A percentile compares a stretch with the other conserved stretches of the same genome.
Conservation (phyloP, 2,113 vertebrate genomes). For the Pavo muticus region DNA sequence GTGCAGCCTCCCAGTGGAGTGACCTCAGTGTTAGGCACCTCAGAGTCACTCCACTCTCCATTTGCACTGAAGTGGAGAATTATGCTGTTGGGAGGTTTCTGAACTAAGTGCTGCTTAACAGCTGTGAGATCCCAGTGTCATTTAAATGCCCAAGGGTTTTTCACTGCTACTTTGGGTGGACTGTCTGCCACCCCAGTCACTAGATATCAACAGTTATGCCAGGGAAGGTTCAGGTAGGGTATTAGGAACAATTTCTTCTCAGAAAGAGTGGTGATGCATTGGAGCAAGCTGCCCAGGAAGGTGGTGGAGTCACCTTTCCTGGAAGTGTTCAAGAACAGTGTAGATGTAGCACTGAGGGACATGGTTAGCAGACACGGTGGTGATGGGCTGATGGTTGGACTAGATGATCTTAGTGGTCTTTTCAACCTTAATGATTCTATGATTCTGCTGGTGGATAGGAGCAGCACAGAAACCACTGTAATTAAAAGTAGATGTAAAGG, state of each 20-base stretch:
- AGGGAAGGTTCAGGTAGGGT: no score
- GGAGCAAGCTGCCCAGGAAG: no score
- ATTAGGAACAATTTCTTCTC: no score
- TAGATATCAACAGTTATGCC: neutral
- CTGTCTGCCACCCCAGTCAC: neutral
- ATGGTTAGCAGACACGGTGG: no score
- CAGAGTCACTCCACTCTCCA: neutral
- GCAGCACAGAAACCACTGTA: neutral
- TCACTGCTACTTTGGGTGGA: neutral
- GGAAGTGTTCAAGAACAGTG: no score
- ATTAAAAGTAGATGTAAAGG: neutral
- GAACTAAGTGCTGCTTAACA: neutral
- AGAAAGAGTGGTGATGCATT: no score
- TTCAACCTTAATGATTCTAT: no score
- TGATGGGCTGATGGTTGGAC: no score
- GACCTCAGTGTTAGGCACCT: neutral
- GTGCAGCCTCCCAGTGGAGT: neutral
- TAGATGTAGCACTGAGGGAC: no score
- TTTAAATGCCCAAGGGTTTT: neutral
- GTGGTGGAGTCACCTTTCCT: neutral
- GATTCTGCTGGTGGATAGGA: neutral
- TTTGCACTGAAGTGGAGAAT: neutral
- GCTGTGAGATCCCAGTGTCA: neutral
- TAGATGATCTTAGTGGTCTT: no score
- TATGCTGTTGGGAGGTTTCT: neutral